phyloP scores from a whole-genome alignment of 2,797 vertebrate genomes.

The Cetoscarus ocellatus region DNA sequence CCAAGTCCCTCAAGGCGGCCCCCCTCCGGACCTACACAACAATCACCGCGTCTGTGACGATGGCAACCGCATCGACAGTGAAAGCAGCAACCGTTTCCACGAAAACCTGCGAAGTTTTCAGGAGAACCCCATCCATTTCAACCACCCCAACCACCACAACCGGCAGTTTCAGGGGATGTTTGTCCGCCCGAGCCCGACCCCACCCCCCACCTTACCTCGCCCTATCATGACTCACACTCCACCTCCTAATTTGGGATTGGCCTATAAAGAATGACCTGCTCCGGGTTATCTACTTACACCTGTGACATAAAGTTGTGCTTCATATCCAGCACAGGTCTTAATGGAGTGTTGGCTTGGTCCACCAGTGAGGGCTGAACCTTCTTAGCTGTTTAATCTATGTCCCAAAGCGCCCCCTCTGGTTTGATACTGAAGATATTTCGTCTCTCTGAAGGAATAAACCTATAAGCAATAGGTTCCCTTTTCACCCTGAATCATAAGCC shows the following conservation, averaged over 20 bases:
- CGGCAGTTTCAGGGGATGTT: conserved; percentile 79
- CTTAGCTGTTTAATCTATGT: too few species aligned
- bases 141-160: conserved; percentile 53
- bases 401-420: neutral
- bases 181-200: conserved; percentile 78
- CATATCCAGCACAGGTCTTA: neutral
- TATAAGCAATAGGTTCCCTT: conserved; percentile 16
- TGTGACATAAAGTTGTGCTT: neutral
- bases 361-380: too few species aligned
- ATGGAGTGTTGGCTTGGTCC: neutral
- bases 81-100: conserved; percentile 80
- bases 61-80: conserved; percentile 51
- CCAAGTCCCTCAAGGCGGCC: conserved; percentile 86
- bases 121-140: conserved; percentile 52
- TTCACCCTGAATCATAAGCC: conserved; percentile 25
- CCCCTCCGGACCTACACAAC: conserved; percentile 90
- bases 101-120: conserved; percentile 82
- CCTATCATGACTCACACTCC: conserved; percentile 77
- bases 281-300: neutral
- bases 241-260: conserved; percentile 73
- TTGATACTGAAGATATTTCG: conserved; percentile 3
- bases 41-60: conserved; percentile 83
- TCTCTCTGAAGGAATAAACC: conserved; percentile 16
- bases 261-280: conserved; percentile 72
- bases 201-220: conserved; percentile 78